Evolutionary conservation across 1,140 invertebrate species (phyloP).

Genomic region (Globodera ellingtonae): DNA sequence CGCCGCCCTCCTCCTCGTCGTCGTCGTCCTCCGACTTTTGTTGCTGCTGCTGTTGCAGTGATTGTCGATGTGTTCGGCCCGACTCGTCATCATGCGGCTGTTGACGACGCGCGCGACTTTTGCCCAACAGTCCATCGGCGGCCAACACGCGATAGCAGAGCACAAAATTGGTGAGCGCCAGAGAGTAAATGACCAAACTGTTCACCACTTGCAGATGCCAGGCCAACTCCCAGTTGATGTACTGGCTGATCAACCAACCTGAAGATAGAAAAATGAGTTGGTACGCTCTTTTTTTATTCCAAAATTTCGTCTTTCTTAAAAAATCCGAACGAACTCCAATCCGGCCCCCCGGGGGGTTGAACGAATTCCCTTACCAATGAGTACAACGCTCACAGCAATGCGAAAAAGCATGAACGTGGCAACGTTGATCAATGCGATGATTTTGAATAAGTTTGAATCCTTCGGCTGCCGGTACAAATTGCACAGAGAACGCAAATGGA

Average conservation of each 20-base stretch:
- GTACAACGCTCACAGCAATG: conserved; percentile 47
- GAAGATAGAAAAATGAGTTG: neutral
- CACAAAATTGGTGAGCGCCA: conserved; percentile 58
- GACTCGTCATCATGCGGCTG: neutral
- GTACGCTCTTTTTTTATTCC: too few relatives aligned
- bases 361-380: conserved; percentile 6
- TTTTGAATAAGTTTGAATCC: conserved; percentile 57
- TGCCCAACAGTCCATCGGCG: conserved; percentile 62
- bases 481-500: conserved; percentile 58
- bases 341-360: too few relatives aligned
- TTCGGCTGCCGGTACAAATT: conserved; percentile 60
- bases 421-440: conserved; percentile 61
- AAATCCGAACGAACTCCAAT: too few relatives aligned
- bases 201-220: conserved; percentile 22
- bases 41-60: neutral
- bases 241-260: conserved; percentile 20
- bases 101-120: neutral
- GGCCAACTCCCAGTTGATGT: neutral
- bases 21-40: conserved; percentile 12
- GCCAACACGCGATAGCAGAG: conserved; percentile 62
- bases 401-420: conserved; percentile 60
- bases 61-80: too few relatives aligned
- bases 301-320: too few relatives aligned
- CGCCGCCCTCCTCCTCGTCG: neutral
- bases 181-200: conserved; percentile 39